Conservation (phyloP, 1,140 invertebrate genomes). For the Mycetomoellerius zeteki region DNA sequence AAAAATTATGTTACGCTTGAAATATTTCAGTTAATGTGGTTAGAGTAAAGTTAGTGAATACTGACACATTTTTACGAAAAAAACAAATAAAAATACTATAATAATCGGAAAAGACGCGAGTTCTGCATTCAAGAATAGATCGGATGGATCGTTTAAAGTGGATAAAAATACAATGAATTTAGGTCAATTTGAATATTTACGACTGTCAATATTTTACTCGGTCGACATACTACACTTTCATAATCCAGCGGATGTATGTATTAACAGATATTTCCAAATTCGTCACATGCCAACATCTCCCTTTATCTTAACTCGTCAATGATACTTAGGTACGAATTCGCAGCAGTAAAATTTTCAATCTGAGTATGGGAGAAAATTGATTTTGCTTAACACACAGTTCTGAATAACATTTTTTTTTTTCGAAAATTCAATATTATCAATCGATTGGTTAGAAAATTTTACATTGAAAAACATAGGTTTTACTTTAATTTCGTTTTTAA, state of each 20-base stretch:
- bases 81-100: not conserved
- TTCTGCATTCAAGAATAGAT: not conserved
- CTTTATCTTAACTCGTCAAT: not conserved
- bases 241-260: not conserved
- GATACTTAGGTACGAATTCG: too few relatives aligned
- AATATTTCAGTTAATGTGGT: not conserved
- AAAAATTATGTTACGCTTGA: not conserved
- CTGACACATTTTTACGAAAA: not conserved
- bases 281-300: not conserved
- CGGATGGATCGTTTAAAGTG: not conserved
- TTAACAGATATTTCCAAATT: not conserved
- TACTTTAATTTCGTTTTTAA: too few relatives aligned
- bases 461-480: too few relatives aligned
- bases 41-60: not conserved
- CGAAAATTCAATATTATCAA: too few relatives aligned
- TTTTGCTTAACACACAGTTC: too few relatives aligned
- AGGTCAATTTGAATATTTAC: constrained; percentile 1
- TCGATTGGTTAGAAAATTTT: too few relatives aligned
- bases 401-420: too few relatives aligned
- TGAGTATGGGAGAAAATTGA: too few relatives aligned
- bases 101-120: not conserved
- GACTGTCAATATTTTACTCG: not conserved
- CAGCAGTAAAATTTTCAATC: too few relatives aligned
- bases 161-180: constrained; percentile 16
- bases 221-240: not conserved